Evolutionary conservation across 1,140 invertebrate genomes (phyloP).

Genomic region (Aphelenchoides fujianensis): DNA sequence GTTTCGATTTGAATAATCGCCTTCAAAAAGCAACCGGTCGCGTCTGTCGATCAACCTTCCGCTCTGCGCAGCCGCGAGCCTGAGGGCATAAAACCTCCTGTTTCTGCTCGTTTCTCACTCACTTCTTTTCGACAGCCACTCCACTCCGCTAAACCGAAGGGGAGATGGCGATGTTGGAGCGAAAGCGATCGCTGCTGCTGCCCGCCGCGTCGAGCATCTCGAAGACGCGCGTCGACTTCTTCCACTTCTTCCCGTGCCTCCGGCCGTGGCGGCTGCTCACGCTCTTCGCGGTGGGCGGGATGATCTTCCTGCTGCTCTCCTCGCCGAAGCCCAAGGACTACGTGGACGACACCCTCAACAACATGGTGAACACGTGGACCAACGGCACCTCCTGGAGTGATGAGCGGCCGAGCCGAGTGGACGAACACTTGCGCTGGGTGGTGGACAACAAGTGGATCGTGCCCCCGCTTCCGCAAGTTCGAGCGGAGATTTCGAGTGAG

Average conservation of each 20-base stretch:
- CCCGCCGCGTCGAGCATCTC: background rate
- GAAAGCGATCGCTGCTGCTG: background rate
- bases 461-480: conserved; percentile 18
- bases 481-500: conserved; percentile 27
- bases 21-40: background rate
- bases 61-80: background rate
- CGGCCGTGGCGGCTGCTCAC: background rate
- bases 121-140: background rate
- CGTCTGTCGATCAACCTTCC: background rate
- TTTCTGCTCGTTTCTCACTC: background rate
- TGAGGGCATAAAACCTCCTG: background rate
- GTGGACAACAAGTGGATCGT: background rate
- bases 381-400: background rate
- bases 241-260: background rate
- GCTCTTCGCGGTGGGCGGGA: background rate
- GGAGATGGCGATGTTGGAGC: background rate
- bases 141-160: background rate
- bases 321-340: background rate
- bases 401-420: background rate
- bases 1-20: conserved; percentile 9
- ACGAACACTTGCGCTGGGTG: background rate
- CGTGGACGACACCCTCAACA: background rate
- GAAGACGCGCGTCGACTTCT: background rate
- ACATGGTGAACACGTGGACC: background rate
- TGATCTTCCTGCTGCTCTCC: background rate